A percentile compares a stretch with the other conserved stretches of the same genome.
Conservation (phyloP, 1,140 invertebrate genomes). For the Nasonia vitripennis region DNA sequence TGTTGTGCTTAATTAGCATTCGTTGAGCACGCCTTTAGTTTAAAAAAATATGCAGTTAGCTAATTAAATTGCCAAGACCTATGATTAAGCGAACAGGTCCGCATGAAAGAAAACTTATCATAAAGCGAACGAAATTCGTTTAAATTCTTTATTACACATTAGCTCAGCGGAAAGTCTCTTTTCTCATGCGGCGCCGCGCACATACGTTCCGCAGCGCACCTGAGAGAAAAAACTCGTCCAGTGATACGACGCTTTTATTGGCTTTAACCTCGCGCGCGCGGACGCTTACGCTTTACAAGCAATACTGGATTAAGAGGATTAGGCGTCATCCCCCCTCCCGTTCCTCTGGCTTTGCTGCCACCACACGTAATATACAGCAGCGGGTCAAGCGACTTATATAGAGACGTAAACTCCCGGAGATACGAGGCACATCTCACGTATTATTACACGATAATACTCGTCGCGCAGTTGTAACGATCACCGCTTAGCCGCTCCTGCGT, state of each 20-base stretch:
- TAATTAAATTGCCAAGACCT: background rate
- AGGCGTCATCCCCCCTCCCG: background rate
- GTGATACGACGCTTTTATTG: slow-evolving; percentile 3
- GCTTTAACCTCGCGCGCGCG: background rate
- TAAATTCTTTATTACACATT: background rate
- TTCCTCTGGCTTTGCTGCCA: background rate
- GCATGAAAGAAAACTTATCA: background rate
- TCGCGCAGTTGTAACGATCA: background rate
- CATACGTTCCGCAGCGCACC: background rate
- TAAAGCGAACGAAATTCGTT: background rate
- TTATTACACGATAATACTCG: slow-evolving; percentile 1
- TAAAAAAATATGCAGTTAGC: background rate
- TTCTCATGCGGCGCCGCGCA: background rate
- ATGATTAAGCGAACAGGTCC: background rate
- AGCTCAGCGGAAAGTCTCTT: too few species aligned
- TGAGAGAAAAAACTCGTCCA: background rate
- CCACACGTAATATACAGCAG: background rate
- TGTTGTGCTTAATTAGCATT: background rate
- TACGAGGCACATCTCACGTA: slow-evolving; percentile 2
- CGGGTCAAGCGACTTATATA: slow-evolving; percentile 21
- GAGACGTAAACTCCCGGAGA: slow-evolving; percentile 28
- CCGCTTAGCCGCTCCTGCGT: background rate
- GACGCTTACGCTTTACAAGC: background rate
- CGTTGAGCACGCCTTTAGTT: background rate
- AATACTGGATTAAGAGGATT: slow-evolving; percentile 26